phyloP scores from a whole-genome alignment of 2,888 invertebrate genomes.

The Ormyrus pomaceus region DNA sequence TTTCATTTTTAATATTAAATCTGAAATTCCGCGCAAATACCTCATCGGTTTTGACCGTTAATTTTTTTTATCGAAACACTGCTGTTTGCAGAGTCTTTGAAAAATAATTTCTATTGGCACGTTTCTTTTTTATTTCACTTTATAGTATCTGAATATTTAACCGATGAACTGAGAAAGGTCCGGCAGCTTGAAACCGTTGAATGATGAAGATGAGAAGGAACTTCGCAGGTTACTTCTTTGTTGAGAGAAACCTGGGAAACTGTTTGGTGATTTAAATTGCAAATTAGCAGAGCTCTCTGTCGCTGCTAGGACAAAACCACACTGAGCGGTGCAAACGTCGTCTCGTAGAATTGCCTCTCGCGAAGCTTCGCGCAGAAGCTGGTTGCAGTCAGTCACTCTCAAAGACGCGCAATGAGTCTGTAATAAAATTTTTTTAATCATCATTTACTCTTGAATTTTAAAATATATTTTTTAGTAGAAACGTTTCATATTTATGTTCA shows the following conservation, averaged over 20 bases:
- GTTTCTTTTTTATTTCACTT: slow-evolving; percentile 32
- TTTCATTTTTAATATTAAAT: slow-evolving; percentile 13
- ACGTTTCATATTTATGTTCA: too few relatives aligned
- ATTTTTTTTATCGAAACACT: slow-evolving; percentile 22
- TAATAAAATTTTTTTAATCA: slow-evolving; percentile 60
- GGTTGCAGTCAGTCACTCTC: slow-evolving; percentile 90
- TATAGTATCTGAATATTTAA: slow-evolving; percentile 68
- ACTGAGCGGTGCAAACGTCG: slow-evolving; percentile 93
- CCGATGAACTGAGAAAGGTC: slow-evolving; percentile 85
- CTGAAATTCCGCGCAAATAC: background rate
- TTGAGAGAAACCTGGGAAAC: slow-evolving; percentile 63
- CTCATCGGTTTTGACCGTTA: slow-evolving; percentile 8
- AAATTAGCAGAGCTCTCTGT: slow-evolving; percentile 61
- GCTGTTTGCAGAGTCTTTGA: slow-evolving; percentile 38
- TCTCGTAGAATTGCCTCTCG: slow-evolving; percentile 89
- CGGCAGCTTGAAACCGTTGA: slow-evolving; percentile 85
- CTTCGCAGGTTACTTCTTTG: slow-evolving; percentile 65
- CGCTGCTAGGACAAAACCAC: slow-evolving; percentile 82
- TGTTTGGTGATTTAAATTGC: slow-evolving; percentile 66
- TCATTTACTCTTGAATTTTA: background rate
- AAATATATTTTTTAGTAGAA: slow-evolving; percentile 1
- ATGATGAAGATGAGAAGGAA: slow-evolving; percentile 68
- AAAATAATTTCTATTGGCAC: slow-evolving; percentile 59
- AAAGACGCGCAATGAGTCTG: slow-evolving; percentile 93
- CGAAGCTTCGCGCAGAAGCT: slow-evolving; percentile 88